Evolutionary conservation across 37 sponge, comb jelly and placozoan species (phyloP), one percentile per base, ranked within the genome.

Genomic region (Axinella damicornis): DNA sequence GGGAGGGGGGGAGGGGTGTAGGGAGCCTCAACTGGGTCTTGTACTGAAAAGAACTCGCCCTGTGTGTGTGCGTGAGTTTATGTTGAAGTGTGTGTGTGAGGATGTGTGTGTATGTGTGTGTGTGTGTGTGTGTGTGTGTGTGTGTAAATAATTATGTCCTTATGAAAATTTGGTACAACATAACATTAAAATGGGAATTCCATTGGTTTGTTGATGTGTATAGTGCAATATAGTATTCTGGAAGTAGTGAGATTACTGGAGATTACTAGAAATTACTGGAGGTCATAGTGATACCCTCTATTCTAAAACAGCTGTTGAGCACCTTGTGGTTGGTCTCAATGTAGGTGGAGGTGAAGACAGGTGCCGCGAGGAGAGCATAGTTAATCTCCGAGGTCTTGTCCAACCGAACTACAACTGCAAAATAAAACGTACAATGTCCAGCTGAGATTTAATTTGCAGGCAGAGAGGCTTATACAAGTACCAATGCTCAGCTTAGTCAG

Each of bases 241-340:
- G n/a, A n/a, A n/a, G n/a, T n/a, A n/a, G n/a, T n/a, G n/a, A n/a
- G n/a, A n/a, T n/a, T n/a, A n/a, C n/a, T n/a, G n/a, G n/a, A n/a
- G n/a, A n/a, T n/a, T n/a, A n/a, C n/a, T n/a, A n/a, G n/a, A n/a
- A n/a, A n/a, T n/a, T n/a, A n/a, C n/a, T n/a, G n/a, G n/a, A n/a
- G n/a, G n/a, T n/a, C n/a, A n/a, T n/a, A n/a, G n/a, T n/a, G n/a
- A n/a, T n/a, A n/a, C n/a, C n/a, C n/a, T n/a, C n/a, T n/a, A n/a
- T n/a, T n/a, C n/a, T n/a, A n/a, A n/a, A n/a, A n/a, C n/a, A n/a
- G n/a, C n/a, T n/a, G n/a, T 46, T 46, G 46, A 46, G 11, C 27
- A 95, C 95, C 87, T 93, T 96, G 74, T 94, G 94, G 25, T 93
- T 69, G 17, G 94, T 91, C 53, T 87, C 81, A 22, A 94, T 33